Evolutionary conservation across 2,888 invertebrate species (phyloP).

Genomic region (Machimus atricapillus): DNA sequence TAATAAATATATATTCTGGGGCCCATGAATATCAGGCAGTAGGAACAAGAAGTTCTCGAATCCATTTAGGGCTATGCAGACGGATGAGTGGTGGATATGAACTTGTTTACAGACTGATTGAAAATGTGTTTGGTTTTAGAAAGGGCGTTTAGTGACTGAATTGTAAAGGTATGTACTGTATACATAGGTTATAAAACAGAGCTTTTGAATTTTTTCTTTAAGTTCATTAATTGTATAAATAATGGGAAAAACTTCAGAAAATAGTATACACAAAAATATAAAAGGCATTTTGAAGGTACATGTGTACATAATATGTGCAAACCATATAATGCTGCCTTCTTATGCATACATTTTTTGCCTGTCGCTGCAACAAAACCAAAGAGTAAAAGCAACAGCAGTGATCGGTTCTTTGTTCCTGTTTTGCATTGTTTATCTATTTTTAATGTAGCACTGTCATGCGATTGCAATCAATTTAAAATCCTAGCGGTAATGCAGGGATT

Average conservation of each 20-base stretch:
- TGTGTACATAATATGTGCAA: no score
- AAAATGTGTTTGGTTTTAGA: neutral
- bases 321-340: neutral
- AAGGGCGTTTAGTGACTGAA: neutral
- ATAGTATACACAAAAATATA: neutral
- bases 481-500: slow-evolving; percentile 38
- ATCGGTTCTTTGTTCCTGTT: neutral
- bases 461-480: slow-evolving; percentile 39
- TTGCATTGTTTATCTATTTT: slow-evolving; percentile 11
- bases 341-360: neutral
- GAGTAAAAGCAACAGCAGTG: neutral
- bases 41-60: neutral
- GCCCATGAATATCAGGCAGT: neutral
- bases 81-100: neutral
- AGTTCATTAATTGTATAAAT: neutral
- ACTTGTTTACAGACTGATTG: neutral
- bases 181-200: neutral
- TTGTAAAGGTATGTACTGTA: neutral
- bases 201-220: neutral
- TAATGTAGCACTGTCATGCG: slow-evolving; percentile 25
- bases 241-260: neutral
- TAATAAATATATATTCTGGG: slow-evolving; percentile 8
- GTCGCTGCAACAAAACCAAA: neutral
- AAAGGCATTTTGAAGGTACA: neutral
- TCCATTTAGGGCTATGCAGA: neutral